Evolutionary conservation across 2,888 invertebrate genomes (phyloP), one percentile per base, ranked within the genome.

Genomic region (Chrysomela aeneicollis): DNA sequence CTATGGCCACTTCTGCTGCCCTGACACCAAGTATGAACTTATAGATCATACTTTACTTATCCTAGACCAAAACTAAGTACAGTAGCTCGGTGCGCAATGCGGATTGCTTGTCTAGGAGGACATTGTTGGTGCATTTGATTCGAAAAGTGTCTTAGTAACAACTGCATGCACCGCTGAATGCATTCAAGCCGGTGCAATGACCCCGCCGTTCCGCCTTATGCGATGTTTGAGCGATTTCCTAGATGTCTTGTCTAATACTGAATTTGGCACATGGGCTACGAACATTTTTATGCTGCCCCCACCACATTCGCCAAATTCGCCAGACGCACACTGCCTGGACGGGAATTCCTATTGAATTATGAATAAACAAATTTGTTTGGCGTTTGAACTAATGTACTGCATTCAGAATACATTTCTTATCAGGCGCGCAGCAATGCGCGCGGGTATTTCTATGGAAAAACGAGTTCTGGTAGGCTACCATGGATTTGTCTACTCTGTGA

Each of bases 301-400:
- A 64, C 69, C 55, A 8, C 32, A 5, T 35, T 18, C 21, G 19
- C 54, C n/a, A 51, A 59, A 64, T 59, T 59, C 37, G 22, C 42
- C n/a, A 15, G 15, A 42, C n/a, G 12, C 1, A 30, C 53, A 53
- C 30, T 50, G 26, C 17, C 53, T 42, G 54, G 2, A 15, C n/a
- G 35, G 58, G 71, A 26, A 35, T 35, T 59, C 50, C 59, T 66
- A 68, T 71, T 68, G 73, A 71, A 71, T 73, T 73, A 75, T 77
- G 75, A 76, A 79, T 80, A 80, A 81, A 81, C 78, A 80, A 80
- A 78, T 76, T 75, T 72, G 76, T 79, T 80, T 79, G 77, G 26
- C 82, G 82, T 82, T 82, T 81, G 82, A 81, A 82, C 81, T 81
- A 82, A 81, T 81, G 78, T 77, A 82, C 81, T 82, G 82, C 82